A percentile compares a stretch with the other conserved stretches of the same genome.
Evolutionary conservation across 2,888 invertebrate genomes (phyloP).

Genomic region (Ectemnius continuus): DNA sequence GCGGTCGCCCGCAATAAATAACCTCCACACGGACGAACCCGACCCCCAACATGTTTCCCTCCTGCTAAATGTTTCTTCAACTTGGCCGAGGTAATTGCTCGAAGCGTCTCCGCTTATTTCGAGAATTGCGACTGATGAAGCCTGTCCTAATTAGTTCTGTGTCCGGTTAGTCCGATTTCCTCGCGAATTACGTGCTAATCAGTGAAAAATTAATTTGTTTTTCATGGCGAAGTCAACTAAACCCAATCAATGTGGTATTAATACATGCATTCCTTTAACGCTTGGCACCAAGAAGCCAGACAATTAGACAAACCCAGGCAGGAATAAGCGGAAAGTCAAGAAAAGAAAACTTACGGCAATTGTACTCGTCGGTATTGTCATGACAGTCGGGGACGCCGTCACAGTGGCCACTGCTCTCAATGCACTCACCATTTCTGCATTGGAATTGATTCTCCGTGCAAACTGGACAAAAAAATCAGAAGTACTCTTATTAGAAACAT

Average conservation of each 20-base stretch:
- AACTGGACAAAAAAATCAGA: constrained; percentile 68
- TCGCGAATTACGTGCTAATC: too few relatives aligned
- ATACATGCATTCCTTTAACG: too few relatives aligned
- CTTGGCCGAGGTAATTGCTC: too few relatives aligned
- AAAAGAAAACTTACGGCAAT: constrained; percentile 80
- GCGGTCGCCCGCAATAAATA: constrained; percentile 55
- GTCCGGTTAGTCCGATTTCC: too few relatives aligned
- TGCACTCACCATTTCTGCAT: constrained; percentile 83
- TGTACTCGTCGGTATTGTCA: constrained; percentile 83
- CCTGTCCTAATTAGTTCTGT: background rate
- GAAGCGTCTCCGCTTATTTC: too few relatives aligned
- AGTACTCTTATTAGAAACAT: constrained; percentile 11
- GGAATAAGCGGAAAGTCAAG: background rate
- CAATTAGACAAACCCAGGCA: too few relatives aligned
- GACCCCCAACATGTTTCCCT: too few relatives aligned
- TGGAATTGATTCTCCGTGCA: constrained; percentile 81
- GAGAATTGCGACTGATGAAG: background rate
- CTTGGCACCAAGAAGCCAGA: too few relatives aligned
- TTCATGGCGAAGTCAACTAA: too few relatives aligned
- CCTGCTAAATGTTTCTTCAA: too few relatives aligned
- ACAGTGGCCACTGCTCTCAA: constrained; percentile 80
- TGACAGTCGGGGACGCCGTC: constrained; percentile 80
- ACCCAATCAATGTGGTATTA: too few relatives aligned
- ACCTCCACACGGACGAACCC: constrained; percentile 9
- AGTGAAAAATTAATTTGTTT: too few relatives aligned